These are phyloP conservation scores for Chaunax sp. DNA, from an alignment of 2,797 vertebrate species.

Conservation along the genomic window DNA sequence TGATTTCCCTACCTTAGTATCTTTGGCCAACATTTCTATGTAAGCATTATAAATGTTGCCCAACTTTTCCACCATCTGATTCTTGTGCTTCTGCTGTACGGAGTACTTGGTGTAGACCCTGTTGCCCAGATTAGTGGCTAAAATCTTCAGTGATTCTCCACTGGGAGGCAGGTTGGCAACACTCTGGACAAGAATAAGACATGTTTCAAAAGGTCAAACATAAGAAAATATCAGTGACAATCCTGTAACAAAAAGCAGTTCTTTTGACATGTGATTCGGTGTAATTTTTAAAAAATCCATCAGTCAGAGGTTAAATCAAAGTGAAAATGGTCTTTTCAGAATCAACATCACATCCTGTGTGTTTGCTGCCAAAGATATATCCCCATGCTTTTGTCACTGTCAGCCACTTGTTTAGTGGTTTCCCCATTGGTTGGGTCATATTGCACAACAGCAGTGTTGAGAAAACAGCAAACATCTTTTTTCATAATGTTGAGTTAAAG, in stretches of 20 bases:
- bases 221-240: not conserved
- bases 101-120: slow-evolving; percentile 84
- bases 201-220: slow-evolving; percentile 18
- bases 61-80: slow-evolving; percentile 82
- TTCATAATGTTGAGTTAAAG: slow-evolving; percentile 6
- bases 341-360: not conserved
- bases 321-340: slow-evolving; percentile 14
- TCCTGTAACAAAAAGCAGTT: slow-evolving; percentile 4
- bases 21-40: slow-evolving; percentile 86
- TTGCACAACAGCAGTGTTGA: slow-evolving; percentile 3
- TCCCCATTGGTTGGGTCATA: slow-evolving; percentile 6
- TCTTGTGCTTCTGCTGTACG: slow-evolving; percentile 81
- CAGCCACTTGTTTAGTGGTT: slow-evolving; percentile 35
- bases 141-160: slow-evolving; percentile 85
- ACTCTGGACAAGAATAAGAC: slow-evolving; percentile 73
- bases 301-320: slow-evolving; percentile 31
- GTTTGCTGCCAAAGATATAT: slow-evolving; percentile 37
- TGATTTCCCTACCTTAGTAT: slow-evolving; percentile 83
- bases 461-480: slow-evolving; percentile 17
- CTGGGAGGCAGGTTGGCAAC: slow-evolving; percentile 84
- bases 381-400: slow-evolving; percentile 31
- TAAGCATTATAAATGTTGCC: slow-evolving; percentile 84
- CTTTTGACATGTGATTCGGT: not conserved
- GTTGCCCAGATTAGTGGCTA: slow-evolving; percentile 86
- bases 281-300: slow-evolving; percentile 1